These are phyloP conservation scores for Rambutsinella grinnellia DNA, from an alignment of 2,888 invertebrate genomes.

Conservation along the genomic window DNA sequence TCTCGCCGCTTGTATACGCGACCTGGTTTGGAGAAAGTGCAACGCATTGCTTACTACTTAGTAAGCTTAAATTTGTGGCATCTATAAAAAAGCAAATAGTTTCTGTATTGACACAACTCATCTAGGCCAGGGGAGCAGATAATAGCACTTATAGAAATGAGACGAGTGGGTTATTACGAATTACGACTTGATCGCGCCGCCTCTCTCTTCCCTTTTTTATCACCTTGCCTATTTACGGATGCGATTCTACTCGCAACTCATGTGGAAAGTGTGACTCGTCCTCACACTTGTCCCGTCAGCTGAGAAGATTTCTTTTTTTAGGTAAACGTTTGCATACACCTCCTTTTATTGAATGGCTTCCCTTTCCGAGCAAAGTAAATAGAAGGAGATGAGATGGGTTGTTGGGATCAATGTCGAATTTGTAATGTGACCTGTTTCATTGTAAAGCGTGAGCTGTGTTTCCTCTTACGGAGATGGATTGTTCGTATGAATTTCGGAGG, in stretches of 20 bases:
- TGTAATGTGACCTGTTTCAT: too few species aligned
- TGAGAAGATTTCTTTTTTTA: conserved; percentile 8
- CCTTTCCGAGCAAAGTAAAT: too few species aligned
- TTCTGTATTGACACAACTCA: not conserved
- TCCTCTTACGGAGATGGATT: too few species aligned
- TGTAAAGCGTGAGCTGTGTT: too few species aligned
- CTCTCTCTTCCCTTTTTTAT: not conserved
- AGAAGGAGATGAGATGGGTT: too few species aligned
- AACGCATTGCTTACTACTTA: not conserved
- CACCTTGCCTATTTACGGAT: not conserved
- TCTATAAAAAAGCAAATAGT: conserved; percentile 4
- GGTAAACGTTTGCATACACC: conserved; percentile 19
- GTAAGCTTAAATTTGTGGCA: conserved; percentile 16
- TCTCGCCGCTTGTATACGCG: not conserved
- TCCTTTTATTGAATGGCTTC: too few species aligned
- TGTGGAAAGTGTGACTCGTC: conserved; percentile 9
- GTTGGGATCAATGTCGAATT: too few species aligned
- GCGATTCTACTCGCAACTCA: not conserved
- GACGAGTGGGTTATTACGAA: too few species aligned
- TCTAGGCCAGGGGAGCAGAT: too few species aligned
- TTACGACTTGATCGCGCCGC: not conserved
- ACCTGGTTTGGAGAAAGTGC: not conserved
- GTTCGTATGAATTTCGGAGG: too few species aligned
- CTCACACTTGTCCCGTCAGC: not conserved
- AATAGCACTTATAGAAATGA: too few species aligned